These are phyloP conservation scores for Venusia cambrica DNA, from an alignment of 2,888 invertebrate species.

Conservation along the genomic window DNA sequence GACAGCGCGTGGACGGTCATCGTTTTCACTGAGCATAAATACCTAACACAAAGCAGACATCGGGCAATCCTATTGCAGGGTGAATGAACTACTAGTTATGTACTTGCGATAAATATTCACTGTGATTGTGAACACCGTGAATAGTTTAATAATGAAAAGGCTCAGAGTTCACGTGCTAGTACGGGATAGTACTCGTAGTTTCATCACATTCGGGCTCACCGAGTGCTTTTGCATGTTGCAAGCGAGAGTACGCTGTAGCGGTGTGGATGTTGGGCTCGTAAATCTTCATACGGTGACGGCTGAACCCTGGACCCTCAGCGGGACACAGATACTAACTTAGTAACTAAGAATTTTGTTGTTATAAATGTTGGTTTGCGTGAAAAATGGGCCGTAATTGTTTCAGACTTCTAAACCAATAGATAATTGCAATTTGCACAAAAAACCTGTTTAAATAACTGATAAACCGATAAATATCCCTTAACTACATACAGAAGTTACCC, in stretches of 20 bases:
- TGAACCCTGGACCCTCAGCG: slow-evolving; percentile 27
- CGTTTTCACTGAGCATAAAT: no score
- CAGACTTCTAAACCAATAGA: no score
- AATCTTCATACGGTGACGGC: slow-evolving; percentile 58
- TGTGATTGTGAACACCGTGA: no score
- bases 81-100: no score
- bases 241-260: slow-evolving; percentile 60
- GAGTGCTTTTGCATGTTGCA: slow-evolving; percentile 71
- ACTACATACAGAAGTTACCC: no score
- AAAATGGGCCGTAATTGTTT: neutral
- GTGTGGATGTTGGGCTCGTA: slow-evolving; percentile 61
- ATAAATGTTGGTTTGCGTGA: slow-evolving; percentile 1
- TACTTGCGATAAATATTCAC: no score
- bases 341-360: slow-evolving; percentile 17
- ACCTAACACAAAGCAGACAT: no score
- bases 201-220: slow-evolving; percentile 39
- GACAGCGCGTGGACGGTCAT: no score
- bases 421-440: no score
- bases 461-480: no score
- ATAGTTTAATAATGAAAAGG: slow-evolving; percentile 21
- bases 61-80: no score
- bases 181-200: slow-evolving; percentile 33
- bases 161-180: slow-evolving; percentile 25
- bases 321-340: slow-evolving; percentile 16
- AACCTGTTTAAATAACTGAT: no score